Evolutionary conservation across 2,888 invertebrate species (phyloP), one percentile per base, ranked within the genome.

Genomic region (Drosophila greeni): DNA sequence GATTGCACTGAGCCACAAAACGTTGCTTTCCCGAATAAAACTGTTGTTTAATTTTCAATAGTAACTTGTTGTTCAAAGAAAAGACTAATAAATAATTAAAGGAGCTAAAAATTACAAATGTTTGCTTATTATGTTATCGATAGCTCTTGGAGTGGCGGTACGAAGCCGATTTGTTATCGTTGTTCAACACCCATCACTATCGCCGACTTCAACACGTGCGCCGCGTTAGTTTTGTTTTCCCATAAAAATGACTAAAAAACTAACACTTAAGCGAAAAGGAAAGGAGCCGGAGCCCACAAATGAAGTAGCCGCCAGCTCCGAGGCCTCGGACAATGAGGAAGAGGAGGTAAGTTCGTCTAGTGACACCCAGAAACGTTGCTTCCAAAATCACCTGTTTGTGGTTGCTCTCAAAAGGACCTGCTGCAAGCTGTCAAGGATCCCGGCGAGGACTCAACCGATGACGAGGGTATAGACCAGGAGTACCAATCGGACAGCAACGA

Each of bases 381-480:
- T 9, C 8, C 16, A 24, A n/a, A 18, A 18, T 23, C 9, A 33
- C 37, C 16, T 39, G 49, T 18, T 34, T 52, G 20, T 47, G 55
- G 9, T 29, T 56, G 59, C 20, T 40, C 18, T 42, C 42, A 53
- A 55, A 31, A 86, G 82, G 78, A 88, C 69, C 74, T 88, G 34
- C 58, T 88, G 29, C 81, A 85, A 52, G 80, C 85, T 20, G 80
- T 89, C 4, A 75, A 78, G 18, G 83, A 86, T 45, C 88, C 88
- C 34, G 87, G 87, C 5, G 87, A 78, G 33, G 91, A 90, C 55
- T 90, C 91, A 66, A 91, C 90, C 2, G 89, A 89, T 54, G 87
- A 88, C 59, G 88, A 89, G 64, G 87, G 86, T 11, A 86, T 86
- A 45, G 85, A 85, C 36, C 85, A 86, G 65, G 74, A 76, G 14